These are phyloP conservation scores for Callinectes sapidus DNA, from an alignment of 2,888 invertebrate genomes.

Conservation along the genomic window DNA sequence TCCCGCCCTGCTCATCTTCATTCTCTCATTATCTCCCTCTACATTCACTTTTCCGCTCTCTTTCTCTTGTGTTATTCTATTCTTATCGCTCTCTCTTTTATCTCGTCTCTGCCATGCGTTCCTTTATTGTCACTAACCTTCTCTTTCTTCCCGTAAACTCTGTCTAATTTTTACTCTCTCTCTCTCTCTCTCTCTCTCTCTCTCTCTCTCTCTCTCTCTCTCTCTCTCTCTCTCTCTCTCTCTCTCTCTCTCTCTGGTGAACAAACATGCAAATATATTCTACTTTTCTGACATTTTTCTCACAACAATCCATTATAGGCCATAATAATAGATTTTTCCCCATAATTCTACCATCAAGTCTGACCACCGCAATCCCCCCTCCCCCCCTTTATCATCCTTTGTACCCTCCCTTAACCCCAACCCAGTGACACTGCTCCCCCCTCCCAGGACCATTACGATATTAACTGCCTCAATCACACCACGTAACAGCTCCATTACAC, in stretches of 20 bases:
- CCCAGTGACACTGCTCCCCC: background rate
- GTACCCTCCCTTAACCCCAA: background rate
- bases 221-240: slow-evolving; percentile 9
- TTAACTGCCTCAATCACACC: background rate
- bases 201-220: slow-evolving; percentile 43
- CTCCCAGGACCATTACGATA: slow-evolving; percentile 4
- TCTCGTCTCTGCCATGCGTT: background rate
- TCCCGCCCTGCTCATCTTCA: background rate
- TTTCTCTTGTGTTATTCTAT: background rate
- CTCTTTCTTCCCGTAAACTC: background rate
- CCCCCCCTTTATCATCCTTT: background rate
- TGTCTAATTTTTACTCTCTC: background rate
- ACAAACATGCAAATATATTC: slow-evolving; percentile 31
- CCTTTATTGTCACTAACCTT: background rate
- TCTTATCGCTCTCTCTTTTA: background rate
- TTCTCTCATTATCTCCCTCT: slow-evolving; percentile 31
- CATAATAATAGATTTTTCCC: slow-evolving; percentile 16
- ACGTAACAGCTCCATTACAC: background rate
- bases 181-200: slow-evolving; percentile 29
- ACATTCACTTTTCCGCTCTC: background rate
- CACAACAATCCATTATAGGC: slow-evolving; percentile 16
- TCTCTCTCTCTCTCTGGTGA: background rate
- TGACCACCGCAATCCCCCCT: background rate
- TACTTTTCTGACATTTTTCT: background rate
- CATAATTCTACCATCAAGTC: slow-evolving; percentile 1